Conservation (phyloP, 2,888 invertebrate species). For the Leucophora obtusa region DNA sequence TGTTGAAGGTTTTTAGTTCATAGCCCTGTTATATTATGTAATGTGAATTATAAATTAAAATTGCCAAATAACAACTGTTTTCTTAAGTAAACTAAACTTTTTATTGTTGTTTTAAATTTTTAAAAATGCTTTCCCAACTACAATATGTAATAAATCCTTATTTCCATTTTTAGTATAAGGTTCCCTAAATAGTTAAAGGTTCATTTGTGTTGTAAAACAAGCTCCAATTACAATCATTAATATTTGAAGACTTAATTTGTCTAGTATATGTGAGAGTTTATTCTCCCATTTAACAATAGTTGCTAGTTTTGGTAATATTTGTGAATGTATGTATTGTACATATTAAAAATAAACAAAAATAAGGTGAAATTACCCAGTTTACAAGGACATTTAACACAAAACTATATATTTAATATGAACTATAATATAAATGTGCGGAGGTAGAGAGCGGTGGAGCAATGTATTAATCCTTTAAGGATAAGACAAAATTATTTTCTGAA, state of each 20-base stretch:
- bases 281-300: conserved; percentile 6
- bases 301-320: conserved; percentile 28
- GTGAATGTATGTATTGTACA: conserved; percentile 10
- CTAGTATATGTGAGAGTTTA: background rate
- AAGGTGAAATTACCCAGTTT: background rate
- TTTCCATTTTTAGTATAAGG: no score
- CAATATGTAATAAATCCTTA: no score
- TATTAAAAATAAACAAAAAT: conserved; percentile 1
- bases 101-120: no score
- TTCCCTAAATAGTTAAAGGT: background rate
- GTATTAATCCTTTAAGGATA: background rate
- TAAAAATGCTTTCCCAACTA: no score
- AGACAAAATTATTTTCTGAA: no score
- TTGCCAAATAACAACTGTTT: no score
- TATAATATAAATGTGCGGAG: background rate
- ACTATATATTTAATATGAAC: background rate
- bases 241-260: conserved; percentile 61
- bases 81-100: no score
- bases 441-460: background rate
- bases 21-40: no score
- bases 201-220: conserved; percentile 66
- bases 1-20: no score
- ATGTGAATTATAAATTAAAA: no score
- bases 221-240: conserved; percentile 75
- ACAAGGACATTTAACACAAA: conserved; percentile 21